Conservation (phyloP, 2,797 vertebrate species). For the Synanceia verrucosa region DNA sequence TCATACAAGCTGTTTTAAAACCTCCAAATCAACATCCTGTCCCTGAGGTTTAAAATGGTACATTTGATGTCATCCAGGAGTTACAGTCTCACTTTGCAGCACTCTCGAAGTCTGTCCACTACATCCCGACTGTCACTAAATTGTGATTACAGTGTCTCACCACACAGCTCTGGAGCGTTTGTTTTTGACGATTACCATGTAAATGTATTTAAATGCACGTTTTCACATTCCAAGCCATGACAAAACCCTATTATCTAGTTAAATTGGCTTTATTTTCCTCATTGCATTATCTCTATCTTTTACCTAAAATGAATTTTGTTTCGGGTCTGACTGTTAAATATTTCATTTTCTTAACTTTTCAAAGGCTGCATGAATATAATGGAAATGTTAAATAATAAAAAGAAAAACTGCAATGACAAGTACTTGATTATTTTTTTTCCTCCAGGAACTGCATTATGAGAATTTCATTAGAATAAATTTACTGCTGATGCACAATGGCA, state of each 20-base stretch:
- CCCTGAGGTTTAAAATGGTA: neutral
- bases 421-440: neutral
- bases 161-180: neutral
- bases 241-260: neutral
- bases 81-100: too few species aligned
- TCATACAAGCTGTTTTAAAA: neutral
- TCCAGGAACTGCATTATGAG: neutral
- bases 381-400: constrained; percentile 21
- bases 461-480: too few species aligned
- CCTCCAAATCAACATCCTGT: neutral
- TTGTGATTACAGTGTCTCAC: neutral
- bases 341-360: constrained; percentile 8
- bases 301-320: constrained; percentile 9
- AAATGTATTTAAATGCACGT: too few species aligned
- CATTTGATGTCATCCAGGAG: neutral
- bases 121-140: neutral
- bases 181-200: neutral
- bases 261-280: constrained; percentile 20
- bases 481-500: too few species aligned
- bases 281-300: constrained; percentile 2
- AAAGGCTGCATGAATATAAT: constrained; percentile 8
- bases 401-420: constrained; percentile 4
- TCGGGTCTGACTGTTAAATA: neutral
- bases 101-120: neutral
- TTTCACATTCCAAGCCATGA: neutral